Percentiles rank a stretch among this genome's conserved stretches.
Evolutionary conservation across 2,113 vertebrate species (phyloP).

Genomic region (Isurus oxyrinchus): DNA sequence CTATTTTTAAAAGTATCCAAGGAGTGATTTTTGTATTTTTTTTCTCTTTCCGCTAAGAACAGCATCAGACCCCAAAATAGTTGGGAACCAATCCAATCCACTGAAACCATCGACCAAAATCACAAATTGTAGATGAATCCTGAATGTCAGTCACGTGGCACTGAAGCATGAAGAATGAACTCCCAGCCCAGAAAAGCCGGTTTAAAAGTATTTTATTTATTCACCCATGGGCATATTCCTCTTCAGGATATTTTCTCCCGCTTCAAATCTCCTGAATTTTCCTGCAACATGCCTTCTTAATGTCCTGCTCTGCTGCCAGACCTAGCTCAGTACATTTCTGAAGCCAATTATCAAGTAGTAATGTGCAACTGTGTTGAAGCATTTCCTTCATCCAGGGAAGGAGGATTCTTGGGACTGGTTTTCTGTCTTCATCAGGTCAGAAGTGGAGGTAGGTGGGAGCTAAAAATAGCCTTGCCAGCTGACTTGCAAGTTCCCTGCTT

Average conservation of each 20-base stretch:
- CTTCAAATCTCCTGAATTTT: background rate
- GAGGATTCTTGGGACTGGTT: too few species aligned
- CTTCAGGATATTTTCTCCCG: background rate
- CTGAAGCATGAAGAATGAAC: background rate
- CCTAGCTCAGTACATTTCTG: background rate
- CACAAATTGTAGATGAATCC: background rate
- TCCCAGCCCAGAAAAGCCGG: background rate
- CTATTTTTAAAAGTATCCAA: background rate
- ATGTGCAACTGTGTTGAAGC: background rate
- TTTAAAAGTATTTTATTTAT: background rate
- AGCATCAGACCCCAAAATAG: background rate
- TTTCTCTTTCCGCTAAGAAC: background rate
- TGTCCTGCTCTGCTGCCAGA: background rate
- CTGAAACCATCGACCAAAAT: background rate
- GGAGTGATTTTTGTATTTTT: background rate
- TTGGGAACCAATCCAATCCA: background rate
- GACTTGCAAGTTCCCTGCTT: too few species aligned
- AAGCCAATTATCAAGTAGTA: background rate
- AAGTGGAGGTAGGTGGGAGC: too few species aligned
- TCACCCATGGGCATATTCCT: background rate
- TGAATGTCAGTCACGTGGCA: background rate
- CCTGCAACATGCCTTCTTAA: background rate
- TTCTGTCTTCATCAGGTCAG: too few species aligned
- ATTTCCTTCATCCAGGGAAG: background rate
- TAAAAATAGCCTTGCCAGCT: too few species aligned